Evolutionary conservation across 2,888 invertebrate genomes (phyloP), one percentile per base, ranked within the genome.

Genomic region (Epinotia brunnichana): DNA sequence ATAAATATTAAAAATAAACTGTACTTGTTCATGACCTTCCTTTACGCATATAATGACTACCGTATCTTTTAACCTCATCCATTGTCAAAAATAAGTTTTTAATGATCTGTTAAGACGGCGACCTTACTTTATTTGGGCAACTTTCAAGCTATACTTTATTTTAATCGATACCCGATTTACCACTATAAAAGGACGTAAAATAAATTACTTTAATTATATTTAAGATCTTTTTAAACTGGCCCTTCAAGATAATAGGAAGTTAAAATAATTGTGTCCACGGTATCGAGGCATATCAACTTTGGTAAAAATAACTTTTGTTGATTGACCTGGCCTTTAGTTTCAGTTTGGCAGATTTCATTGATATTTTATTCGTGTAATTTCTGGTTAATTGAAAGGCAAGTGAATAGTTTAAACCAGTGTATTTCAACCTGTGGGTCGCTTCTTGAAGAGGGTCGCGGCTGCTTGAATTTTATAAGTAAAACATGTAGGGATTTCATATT

Each of bases 71-170:
- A 61, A 61, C 61, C 61, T 44, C n/a, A 48, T 7, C 15, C 2
- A 48, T n/a, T 48, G 48, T 48, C n/a, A 7, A 19, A 41, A 60
- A 7, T 0, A 19, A 2, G 2, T 39, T 17, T 59, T 39, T 60
- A 60, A 60, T 60, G 60, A 21, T 39, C 39, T 17, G 13, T 39
- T 13, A 19, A 39, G n/a, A 48, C 48, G n/a, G 19, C 60, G 41
- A 63, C 63, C 63, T 63, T 63, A 10, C 24, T 35, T 53, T 29
- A 29, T 63, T 63, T 17, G 17, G 63, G 19, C 53, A 29, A 35
- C 51, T 63, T 41, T 41, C 41, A 4, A 21, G 41, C 15, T 21
- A 39, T 61, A 35, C 9, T 13, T 15, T 41, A n/a, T n/a, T 2
- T 57, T 29, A 24, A 57, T 29, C 29, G 57, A 57, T 29, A 29